Base-by-base conservation (phyloP, 2,888 invertebrate species). In the Elysia crispata region DNA sequence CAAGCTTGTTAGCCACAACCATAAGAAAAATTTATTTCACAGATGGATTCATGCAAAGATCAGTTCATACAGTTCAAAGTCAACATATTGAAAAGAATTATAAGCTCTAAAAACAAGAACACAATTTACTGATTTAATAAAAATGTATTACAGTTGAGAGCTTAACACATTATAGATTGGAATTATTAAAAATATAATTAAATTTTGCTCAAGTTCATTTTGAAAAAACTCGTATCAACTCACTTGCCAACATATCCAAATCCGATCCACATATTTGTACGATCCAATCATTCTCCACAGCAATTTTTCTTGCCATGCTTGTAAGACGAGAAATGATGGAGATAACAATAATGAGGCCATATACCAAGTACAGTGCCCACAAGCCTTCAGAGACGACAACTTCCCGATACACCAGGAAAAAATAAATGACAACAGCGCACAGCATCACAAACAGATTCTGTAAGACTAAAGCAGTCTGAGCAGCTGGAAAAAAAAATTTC, bases 281-380 rank as follows among this genome's bases (percentile, higher is more conserved):
- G 25, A 93, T 89, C 93, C 93, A 93, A 84, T 93, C 93, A 80
- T 92, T 92, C 82, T 93, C 92, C 41, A 93, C 86, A n/a, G 90
- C 87, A 76, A 90, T 88, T 54, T 82, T 86, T 5, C 86, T 83
- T 1, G 91, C 92, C 50, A 91, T 86, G 49, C 92, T 92, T 15
- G 92, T 91, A 64, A 93, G 85, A 70, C 88, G 88, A 1, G 92
- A 89, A n/a, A 92, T 70, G 64, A 91, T 87, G n/a, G 93, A 92
- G 15, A 93, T 83, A 0, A 90, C 31, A 33, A 93, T 92, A 74
- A 93, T 89, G 20, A 86, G 76, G 1, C 82, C 86, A 74, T 91
- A 86, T 23, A 83, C 83, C 33, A 87, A 67, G 6, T 73, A 79
- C 28, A 81, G 70, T 20, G 85, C 77, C 82, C 87, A 85, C 18